Evolutionary conservation across 2,113 vertebrate genomes (phyloP).

Genomic region (Australoheros scitulus): DNA sequence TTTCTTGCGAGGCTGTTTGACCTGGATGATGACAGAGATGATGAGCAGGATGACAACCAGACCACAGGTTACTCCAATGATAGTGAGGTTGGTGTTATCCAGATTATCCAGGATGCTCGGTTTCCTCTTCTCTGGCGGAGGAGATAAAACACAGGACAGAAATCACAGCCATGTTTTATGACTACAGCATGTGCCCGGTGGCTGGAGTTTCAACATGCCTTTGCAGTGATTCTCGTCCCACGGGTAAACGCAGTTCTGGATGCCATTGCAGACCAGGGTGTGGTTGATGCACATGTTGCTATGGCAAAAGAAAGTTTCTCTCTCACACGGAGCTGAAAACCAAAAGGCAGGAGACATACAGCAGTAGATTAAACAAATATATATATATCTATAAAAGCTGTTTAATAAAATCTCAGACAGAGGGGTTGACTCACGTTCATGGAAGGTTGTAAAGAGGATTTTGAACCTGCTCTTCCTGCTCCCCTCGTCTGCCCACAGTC

Average conservation of each 20-base stretch:
- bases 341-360: background rate
- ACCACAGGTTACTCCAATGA: constrained; percentile 93
- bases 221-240: constrained; percentile 99
- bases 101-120: constrained; percentile 91
- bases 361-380: background rate
- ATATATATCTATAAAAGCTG: background rate
- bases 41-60: constrained; percentile 93
- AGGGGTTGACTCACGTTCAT: constrained; percentile 87
- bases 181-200: background rate
- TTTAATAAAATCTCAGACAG: background rate
- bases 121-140: constrained; percentile 89
- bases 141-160: background rate
- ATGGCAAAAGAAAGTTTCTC: constrained; percentile 94
- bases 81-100: constrained; percentile 93
- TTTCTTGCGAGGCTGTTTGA: constrained; percentile 99
- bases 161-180: background rate
- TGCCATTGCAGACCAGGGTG: constrained; percentile 95
- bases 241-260: constrained; percentile 98
- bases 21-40: constrained; percentile 93
- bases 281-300: constrained; percentile 99
- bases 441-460: constrained; percentile 98
- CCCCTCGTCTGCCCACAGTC: constrained; percentile 97
- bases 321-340: constrained; percentile 90
- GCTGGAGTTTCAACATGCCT: constrained; percentile 78
- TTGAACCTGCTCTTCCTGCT: constrained; percentile 93